phyloP scores from a whole-genome alignment of 2,797 vertebrate species.

The Halcyon chelicuti region DNA sequence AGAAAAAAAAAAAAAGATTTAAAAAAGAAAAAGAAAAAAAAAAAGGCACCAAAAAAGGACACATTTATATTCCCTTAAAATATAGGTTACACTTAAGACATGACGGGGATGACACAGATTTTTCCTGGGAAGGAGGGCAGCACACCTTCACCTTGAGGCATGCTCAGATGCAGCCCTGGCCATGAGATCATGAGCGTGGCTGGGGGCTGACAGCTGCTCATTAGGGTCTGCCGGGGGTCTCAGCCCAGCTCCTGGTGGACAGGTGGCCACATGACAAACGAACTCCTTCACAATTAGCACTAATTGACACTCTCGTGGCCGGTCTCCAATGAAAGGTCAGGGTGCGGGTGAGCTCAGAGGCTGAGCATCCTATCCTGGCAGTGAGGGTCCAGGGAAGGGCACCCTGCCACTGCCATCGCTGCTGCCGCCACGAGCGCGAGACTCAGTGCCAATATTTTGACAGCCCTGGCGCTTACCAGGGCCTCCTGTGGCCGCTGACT shows the following conservation, averaged over 20 bases:
- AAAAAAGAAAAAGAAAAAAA: not conserved
- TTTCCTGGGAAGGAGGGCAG: rapidly evolving
- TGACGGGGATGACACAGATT: not conserved
- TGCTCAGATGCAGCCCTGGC: not conserved
- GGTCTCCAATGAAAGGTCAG: not conserved
- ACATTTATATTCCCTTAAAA: not conserved
- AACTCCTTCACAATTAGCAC: conserved; percentile 58
- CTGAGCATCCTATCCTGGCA: not conserved
- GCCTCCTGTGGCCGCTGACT: not conserved
- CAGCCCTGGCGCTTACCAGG: not conserved
- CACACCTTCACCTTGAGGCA: not conserved
- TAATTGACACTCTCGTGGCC: conserved; percentile 58
- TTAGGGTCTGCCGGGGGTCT: conserved; percentile 17
- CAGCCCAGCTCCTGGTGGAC: conserved; percentile 28
- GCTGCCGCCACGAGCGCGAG: rapidly evolving
- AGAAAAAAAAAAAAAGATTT: not conserved
- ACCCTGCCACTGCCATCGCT: rapidly evolving
- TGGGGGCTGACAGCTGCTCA: conserved; percentile 58
- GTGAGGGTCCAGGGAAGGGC: not conserved
- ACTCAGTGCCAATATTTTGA: not conserved
- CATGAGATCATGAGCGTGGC: rapidly evolving
- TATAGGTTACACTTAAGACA: conserved; percentile 14
- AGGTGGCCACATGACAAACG: conserved; percentile 46
- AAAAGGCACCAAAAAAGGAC: not conserved
- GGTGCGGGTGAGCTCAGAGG: not conserved